Base-by-base conservation (phyloP, 2,888 invertebrate genomes). In the Ferdinandea cuprea region DNA sequence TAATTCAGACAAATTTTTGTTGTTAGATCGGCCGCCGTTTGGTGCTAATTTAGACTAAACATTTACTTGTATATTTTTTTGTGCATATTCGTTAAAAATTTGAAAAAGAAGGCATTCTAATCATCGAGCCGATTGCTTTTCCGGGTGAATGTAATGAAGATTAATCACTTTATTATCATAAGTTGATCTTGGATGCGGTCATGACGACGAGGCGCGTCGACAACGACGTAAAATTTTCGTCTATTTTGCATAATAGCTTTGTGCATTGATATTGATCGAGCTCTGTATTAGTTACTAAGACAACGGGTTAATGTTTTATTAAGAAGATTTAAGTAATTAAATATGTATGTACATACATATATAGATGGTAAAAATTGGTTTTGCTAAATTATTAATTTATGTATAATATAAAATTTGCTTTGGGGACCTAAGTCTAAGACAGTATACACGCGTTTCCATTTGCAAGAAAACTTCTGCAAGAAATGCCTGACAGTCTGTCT, bases 111-210 rank as follows among this genome's bases (percentile, higher is more conserved):
- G 17, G 3, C 9, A 44, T 44, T 44, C 15, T 15, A 9, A 35
- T 11, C 1, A 15, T 65, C 15, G 15, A 15, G 7, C 9, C 19
- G 17, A 28, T 11, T 50, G 11, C 4, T 28, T 71, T 77, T 50
- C 71, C 71, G 77, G 63, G 76, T 40, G 54, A 71, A 35, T 56
- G 56, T 40, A 44, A 17, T 56, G 13, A 56, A n/a, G 46, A 35
- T 54, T 28, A 46, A 66, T 37, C 37, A 40, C 8, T 35, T 9
- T 13, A 52, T 42, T 40, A 52, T 40, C 8, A 30, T 50, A 9
- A 30, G 25, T 32, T 52, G 8, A 8, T 4, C 25, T 9, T 19
- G 42, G 13, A 32, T 40, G 30, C 52, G 42, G n/a, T 63, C 11
- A 9, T 35, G 19, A n/a, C 17, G 15, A 68, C n/a, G 21, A n/a